Evolutionary conservation across 2,797 vertebrate species (phyloP).

Genomic region (Argentina silus): DNA sequence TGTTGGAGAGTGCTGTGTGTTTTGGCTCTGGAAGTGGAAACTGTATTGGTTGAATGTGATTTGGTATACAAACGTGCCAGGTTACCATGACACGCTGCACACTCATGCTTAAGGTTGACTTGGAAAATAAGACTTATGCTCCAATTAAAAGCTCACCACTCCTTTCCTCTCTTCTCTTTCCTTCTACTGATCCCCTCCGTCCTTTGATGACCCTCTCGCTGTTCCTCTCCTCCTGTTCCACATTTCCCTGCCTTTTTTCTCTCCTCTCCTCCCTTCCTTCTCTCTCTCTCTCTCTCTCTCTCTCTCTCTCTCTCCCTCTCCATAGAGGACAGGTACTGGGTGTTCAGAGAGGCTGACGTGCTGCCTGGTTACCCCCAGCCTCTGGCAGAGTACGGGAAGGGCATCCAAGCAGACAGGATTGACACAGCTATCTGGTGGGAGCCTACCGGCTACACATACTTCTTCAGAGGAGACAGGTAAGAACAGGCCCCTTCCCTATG

Average conservation of each 20-base stretch:
- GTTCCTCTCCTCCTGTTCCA: background rate
- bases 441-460: conserved; percentile 91
- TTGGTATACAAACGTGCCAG: background rate
- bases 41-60: background rate
- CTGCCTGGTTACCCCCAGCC: conserved; percentile 92
- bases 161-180: conserved; percentile 1
- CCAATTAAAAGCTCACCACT: background rate
- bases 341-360: conserved; percentile 93
- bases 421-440: conserved; percentile 97
- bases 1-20: background rate
- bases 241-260: background rate
- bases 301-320: conserved; percentile 13
- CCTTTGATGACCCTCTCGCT: background rate
- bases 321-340: conserved; percentile 88
- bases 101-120: background rate
- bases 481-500: background rate
- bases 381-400: conserved; percentile 84
- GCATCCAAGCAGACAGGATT: conserved; percentile 85
- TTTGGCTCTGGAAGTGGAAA: conserved; percentile 7
- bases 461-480: conserved; percentile 92
- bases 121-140: conserved; percentile 16
- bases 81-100: background rate
- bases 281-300: conserved; percentile 6
- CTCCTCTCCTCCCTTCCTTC: background rate
- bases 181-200: background rate